Conservation (phyloP, 1,140 invertebrate genomes). For the Matsumurasca onukii region DNA sequence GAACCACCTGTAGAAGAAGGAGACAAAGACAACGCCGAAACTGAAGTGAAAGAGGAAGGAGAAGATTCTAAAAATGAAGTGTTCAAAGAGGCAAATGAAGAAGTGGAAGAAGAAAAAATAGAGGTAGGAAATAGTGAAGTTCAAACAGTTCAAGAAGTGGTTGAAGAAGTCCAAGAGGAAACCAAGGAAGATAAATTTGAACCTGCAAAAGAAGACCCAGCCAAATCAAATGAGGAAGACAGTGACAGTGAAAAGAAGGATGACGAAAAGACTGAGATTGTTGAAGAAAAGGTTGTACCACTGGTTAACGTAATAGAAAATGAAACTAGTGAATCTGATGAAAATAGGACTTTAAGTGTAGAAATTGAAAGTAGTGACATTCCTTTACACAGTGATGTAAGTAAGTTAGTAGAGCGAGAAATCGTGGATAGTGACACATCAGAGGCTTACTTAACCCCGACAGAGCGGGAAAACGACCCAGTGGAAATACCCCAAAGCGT, state of each 20-base stretch:
- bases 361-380: conserved; percentile 25
- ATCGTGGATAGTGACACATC: conserved; percentile 56
- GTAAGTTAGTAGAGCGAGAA: conserved; percentile 45
- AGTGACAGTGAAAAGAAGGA: conserved; percentile 8
- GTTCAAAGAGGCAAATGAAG: background rate
- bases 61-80: conserved; percentile 31
- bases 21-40: conserved; percentile 29
- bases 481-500: conserved; percentile 40
- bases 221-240: background rate
- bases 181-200: background rate
- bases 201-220: no score
- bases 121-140: background rate
- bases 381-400: conserved; percentile 32
- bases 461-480: conserved; percentile 51
- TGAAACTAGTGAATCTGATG: conserved; percentile 15
- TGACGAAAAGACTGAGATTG: conserved; percentile 27
- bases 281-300: background rate
- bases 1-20: background rate
- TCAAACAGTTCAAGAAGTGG: background rate
- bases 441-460: conserved; percentile 60
- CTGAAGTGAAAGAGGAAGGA: conserved; percentile 32
- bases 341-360: conserved; percentile 30
- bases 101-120: background rate
- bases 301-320: conserved; percentile 16
- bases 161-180: conserved; percentile 35